A percentile compares a stretch with the other conserved stretches of the same genome.
Evolutionary conservation across 2,888 invertebrate species (phyloP).

Genomic region (Julus scanicus): DNA sequence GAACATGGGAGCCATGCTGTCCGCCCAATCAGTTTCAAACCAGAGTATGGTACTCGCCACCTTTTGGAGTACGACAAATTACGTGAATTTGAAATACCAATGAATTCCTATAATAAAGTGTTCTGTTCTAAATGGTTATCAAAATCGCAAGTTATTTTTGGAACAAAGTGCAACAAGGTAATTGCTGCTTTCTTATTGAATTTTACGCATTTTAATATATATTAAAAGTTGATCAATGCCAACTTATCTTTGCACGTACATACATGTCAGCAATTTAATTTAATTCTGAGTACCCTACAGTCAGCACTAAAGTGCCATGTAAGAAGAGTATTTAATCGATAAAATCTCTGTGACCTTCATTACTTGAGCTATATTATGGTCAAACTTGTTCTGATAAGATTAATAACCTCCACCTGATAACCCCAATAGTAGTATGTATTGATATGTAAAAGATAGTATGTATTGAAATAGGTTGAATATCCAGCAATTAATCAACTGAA

Average conservation of each 20-base stretch:
- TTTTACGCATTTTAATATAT: background rate
- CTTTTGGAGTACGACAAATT: slow-evolving; percentile 58
- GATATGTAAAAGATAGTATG: too few species aligned
- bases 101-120: slow-evolving; percentile 65
- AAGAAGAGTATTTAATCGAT: background rate
- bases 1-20: slow-evolving; percentile 56
- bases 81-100: slow-evolving; percentile 58
- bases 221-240: background rate
- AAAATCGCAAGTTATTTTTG: slow-evolving; percentile 93
- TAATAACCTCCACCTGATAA: background rate
- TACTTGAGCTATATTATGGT: background rate
- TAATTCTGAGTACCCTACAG: too few species aligned
- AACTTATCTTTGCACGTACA: too few species aligned
- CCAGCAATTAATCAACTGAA: too few species aligned
- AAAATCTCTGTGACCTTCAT: background rate
- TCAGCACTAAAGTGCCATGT: too few species aligned
- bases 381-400: background rate
- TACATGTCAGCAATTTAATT: too few species aligned
- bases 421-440: too few species aligned
- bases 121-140: slow-evolving; percentile 97
- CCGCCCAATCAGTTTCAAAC: slow-evolving; percentile 59
- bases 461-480: too few species aligned
- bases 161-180: slow-evolving; percentile 97
- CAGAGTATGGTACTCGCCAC: slow-evolving; percentile 84
- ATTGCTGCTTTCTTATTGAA: background rate